Conservation (phyloP, 2,888 invertebrate genomes). For the Chrysomela aeneicollis region DNA sequence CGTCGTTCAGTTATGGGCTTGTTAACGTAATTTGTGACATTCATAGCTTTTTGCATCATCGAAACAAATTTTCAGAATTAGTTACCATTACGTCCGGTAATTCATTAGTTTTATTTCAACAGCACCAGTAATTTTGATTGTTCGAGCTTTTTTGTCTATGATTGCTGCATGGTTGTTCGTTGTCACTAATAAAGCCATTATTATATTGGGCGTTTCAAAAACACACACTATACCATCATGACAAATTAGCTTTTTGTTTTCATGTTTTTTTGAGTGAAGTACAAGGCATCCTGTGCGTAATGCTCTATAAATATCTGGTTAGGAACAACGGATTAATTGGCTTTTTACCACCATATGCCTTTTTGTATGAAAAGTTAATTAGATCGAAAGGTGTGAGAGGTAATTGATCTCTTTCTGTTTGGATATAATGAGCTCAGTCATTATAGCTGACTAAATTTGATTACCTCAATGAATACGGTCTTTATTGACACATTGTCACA, state of each 20-base stretch:
- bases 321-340: conserved; percentile 40
- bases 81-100: conserved; percentile 46
- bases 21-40: conserved; percentile 6
- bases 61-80: conserved; percentile 40
- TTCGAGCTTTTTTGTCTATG: conserved; percentile 40
- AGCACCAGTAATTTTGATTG: conserved; percentile 29
- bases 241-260: conserved; percentile 53
- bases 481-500: too few species aligned
- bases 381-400: conserved; percentile 17
- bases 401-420: conserved; percentile 18
- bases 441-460: background rate
- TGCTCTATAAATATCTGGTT: conserved; percentile 37
- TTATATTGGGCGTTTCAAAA: conserved; percentile 47
- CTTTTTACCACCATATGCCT: conserved; percentile 31
- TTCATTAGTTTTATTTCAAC: conserved; percentile 44
- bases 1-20: background rate
- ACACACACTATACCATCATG: conserved; percentile 41
- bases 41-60: conserved; percentile 25
- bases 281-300: conserved; percentile 24
- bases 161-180: conserved; percentile 33
- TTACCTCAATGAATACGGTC: background rate
- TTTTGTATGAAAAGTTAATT: conserved; percentile 23
- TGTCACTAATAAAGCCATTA: conserved; percentile 51
- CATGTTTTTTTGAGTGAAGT: conserved; percentile 28
- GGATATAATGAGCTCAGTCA: conserved; percentile 8